These are phyloP conservation scores for Brachionus rubens DNA, from an alignment of 1,140 invertebrate genomes.

Conservation along the genomic window DNA sequence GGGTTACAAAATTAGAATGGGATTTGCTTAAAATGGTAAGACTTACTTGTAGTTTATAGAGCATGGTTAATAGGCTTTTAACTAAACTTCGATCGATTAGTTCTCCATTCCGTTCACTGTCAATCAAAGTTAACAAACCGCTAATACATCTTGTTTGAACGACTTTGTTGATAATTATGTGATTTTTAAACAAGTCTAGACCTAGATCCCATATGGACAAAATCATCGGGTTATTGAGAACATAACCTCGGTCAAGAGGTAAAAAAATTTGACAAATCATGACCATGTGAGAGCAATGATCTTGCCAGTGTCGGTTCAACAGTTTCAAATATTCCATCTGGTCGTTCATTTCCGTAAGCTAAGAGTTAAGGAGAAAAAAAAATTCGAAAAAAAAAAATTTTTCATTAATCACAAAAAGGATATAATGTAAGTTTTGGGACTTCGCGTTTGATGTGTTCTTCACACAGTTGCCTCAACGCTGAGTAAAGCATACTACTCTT, in stretches of 20 bases:
- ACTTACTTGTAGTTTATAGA: constrained; percentile 74
- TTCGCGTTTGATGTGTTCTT: constrained; percentile 20
- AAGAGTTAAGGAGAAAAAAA: not conserved
- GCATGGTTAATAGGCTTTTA: constrained; percentile 90
- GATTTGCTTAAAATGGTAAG: not conserved
- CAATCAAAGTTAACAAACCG: constrained; percentile 85
- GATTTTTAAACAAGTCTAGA: constrained; percentile 20
- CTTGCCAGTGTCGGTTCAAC: constrained; percentile 17
- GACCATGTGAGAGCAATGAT: constrained; percentile 38
- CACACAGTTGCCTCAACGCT: constrained; percentile 14
- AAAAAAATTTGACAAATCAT: constrained; percentile 46
- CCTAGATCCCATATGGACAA: constrained; percentile 36
- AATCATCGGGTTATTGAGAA: constrained; percentile 39
- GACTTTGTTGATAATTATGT: constrained; percentile 13
- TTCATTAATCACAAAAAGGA: not conserved
- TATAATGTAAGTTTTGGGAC: constrained; percentile 17
- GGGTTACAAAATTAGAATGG: not conserved
- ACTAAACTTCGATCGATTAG: constrained; percentile 86
- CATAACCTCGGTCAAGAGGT: constrained; percentile 35
- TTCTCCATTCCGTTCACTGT: constrained; percentile 87
- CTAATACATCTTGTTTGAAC: constrained; percentile 67
- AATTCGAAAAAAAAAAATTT: not conserved
- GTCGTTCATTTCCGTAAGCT: constrained; percentile 10
- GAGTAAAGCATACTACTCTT: not conserved
- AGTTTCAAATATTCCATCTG: constrained; percentile 18